Evolutionary conservation across 2,113 vertebrate genomes (phyloP).

Genomic region (Nothoprocta perdicaria): DNA sequence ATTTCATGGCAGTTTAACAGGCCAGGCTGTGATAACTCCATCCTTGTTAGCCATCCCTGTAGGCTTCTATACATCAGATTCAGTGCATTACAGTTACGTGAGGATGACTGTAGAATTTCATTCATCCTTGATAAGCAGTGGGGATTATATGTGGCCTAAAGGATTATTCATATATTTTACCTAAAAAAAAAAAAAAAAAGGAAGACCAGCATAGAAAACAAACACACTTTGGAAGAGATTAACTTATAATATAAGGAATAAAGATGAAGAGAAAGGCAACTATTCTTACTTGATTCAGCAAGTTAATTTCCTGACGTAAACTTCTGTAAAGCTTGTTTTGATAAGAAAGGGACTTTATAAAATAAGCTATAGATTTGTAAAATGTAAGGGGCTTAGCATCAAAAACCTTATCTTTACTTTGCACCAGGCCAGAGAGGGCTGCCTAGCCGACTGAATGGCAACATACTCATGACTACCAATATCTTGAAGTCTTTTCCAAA

Average conservation of each 20-base stretch:
- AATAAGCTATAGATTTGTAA: not conserved
- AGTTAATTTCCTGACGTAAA: not conserved
- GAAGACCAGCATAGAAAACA: constrained; percentile 13
- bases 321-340: constrained; percentile 36
- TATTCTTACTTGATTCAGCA: constrained; percentile 47
- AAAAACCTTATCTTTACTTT: not conserved
- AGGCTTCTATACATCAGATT: not conserved
- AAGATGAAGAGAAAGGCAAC: constrained; percentile 46
- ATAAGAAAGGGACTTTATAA: constrained; percentile 13
- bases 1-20: not conserved
- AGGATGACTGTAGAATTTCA: not conserved
- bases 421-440: not conserved
- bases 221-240: constrained; percentile 18
- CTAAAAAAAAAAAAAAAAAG: not conserved
- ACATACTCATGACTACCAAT: not conserved
- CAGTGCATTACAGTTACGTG: not conserved
- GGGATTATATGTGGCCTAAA: constrained; percentile 14
- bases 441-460: not conserved
- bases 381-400: not conserved
- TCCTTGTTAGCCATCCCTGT: not conserved
- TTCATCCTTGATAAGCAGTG: not conserved
- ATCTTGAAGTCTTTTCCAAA: not conserved
- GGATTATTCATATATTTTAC: not conserved
- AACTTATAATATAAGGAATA: constrained; percentile 14
- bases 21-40: not conserved